Base-by-base conservation (phyloP, 1,140 invertebrate genomes). In the Brachionus angularis region DNA sequence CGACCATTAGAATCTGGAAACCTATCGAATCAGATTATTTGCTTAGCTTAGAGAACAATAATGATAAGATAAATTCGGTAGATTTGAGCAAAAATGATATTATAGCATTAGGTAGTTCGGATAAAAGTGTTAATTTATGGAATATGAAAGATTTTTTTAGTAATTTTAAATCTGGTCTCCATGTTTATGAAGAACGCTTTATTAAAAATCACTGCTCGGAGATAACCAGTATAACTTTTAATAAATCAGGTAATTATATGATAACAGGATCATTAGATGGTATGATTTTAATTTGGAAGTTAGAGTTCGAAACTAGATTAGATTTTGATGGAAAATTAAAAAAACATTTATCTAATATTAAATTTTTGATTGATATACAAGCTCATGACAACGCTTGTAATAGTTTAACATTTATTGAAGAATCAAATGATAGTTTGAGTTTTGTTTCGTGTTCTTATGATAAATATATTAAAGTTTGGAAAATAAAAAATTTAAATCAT, bases 1-100 rank as follows among this genome's bases (percentile, higher is more conserved):
- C 79, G 4, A 75, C 75, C 3, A 74, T 78, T 21, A 73, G 76
- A 72, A 69, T 81, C 1, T 80, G 79, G 79, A 75, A 76, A 72
- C 80, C 80, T n/a, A 70, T 50, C 5, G 67, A 70, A 10, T 39
- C 67, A 0, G 50, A 70, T 47, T 50, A 47, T 16, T 47, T 67
- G 16, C 34, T 67, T 5, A 49, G 44, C 23, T 33, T 67, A 23
- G 62, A 67, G 39, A 49, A 49, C n/a, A 16, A 67, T 47, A 67
- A 34, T 23, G 42, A 67, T 12, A 21, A 29, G 1, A 25, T 67
- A 34, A 67, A 67, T 34, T 47, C 62, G 12, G 18, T 67, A 5
- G 25, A 27, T 21, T 34, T 67, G 14, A 34, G 39, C 5, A 34
- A n/a, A 47, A 67, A 50, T 50, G 10, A 34, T n/a, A 14, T 18